Evolutionary conservation across 2,797 vertebrate genomes (phyloP), one percentile per base, ranked within the genome.

Genomic region (Lepus oiostolus): DNA sequence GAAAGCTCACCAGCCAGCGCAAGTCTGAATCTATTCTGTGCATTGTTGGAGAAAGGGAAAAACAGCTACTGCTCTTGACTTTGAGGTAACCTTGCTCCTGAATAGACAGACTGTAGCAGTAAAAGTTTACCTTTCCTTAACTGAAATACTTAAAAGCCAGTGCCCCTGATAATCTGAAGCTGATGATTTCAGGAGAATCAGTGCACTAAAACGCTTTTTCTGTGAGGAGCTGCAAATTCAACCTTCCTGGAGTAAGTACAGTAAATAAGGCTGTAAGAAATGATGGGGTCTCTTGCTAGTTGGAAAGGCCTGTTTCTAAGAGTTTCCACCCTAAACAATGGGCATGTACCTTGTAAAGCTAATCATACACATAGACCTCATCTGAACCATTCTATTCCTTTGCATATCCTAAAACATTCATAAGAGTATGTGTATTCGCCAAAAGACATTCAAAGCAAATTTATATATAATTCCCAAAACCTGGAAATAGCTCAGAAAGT

Each of bases 11-110:
- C 9, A 58, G 0, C 0, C 9, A 58, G 79, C 58, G 3, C 17
- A 58, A 7, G 11, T 3, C 70, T 38, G 75, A 26, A 24, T 21
- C 16, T 2, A 0, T 4, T 32, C 30, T 21, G 35, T 0, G 0
- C 50, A 47, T 82, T 30, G 2, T 38, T 2, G 62, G 21, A 21
- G 82, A 84, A 32, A 26, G n/a, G 67, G 67, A 47, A 62, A 89
- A 94, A 63, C 63, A 74, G 35, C 3, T 1, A 14, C 17, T 63
- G 84, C 60, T 71, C n/a, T 86, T 77, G 87, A 94, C 85, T 89
- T 85, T 85, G 85, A 80, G 52, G 8, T 75, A 68, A 89, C 22
- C 85, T 97, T 95, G 77, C 79, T 87, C 62, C 54, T 16, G 32
- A 93, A 30, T 80, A 68, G 47, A 81, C 4, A 22, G 32, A 85